Evolutionary conservation across 2,888 invertebrate species (phyloP).

Genomic region (Kryphioiulus occultus): DNA sequence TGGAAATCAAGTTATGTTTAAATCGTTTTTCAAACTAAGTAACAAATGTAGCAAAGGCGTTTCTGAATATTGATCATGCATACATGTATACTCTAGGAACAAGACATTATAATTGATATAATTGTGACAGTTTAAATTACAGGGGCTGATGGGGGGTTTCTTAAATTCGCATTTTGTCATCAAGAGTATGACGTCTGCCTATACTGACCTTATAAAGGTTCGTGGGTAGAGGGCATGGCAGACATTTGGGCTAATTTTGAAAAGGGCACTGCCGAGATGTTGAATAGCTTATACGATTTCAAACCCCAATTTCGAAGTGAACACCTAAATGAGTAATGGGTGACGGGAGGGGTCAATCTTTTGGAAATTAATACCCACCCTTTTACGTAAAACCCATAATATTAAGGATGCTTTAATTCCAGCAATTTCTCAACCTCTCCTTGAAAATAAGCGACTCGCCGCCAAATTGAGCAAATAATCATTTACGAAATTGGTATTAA

Average conservation of each 20-base stretch:
- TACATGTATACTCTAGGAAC: too few relatives aligned
- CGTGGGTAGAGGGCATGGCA: slow-evolving; percentile 31
- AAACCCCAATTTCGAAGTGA: not conserved
- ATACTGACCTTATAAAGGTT: not conserved
- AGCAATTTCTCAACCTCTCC: not conserved
- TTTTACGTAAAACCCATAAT: not conserved
- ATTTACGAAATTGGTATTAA: not conserved
- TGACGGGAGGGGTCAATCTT: slow-evolving; percentile 8
- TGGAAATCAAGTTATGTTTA: too few relatives aligned
- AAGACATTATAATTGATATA: too few relatives aligned
- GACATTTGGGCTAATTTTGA: not conserved
- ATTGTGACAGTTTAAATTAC: not conserved
- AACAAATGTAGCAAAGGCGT: too few relatives aligned
- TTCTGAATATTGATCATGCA: too few relatives aligned
- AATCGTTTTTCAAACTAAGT: too few relatives aligned
- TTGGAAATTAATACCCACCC: slow-evolving; percentile 18
- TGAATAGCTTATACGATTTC: not conserved
- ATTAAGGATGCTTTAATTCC: not conserved
- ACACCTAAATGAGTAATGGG: slow-evolving; percentile 4
- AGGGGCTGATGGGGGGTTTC: not conserved
- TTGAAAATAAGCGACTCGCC: not conserved
- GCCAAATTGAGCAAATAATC: not conserved
- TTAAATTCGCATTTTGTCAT: not conserved
- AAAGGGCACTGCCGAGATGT: slow-evolving; percentile 6
- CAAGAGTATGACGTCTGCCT: not conserved